Base-by-base conservation (phyloP, 2,797 vertebrate species). In the Enteromius trimaculatus region DNA sequence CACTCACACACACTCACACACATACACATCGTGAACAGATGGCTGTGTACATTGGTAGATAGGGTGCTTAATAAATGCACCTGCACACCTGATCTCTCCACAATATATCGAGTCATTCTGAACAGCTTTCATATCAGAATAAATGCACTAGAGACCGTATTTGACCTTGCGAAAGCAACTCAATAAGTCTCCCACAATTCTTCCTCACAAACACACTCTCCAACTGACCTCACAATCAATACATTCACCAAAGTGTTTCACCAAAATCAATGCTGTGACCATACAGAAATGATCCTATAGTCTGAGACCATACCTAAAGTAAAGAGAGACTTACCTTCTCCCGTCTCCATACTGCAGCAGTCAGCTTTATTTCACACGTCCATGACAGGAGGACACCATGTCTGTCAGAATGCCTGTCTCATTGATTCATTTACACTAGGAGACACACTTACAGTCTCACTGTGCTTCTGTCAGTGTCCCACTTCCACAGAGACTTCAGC, bases 251-350 rank as follows among this genome's bases (percentile, higher is more conserved):
- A 31, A 77, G 55, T 55, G 77, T 70, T 51, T 31, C 44, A 65
- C 64, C 47, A 60, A 81, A 60, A 77, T 62, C 53, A 39, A 71
- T 53, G 47, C 29, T 17, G 39, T 80, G 26, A 77, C 70, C 74
- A 80, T 72, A 19, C 6, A 23, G 21, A 62, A 79, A 64, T 39
- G 19, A 53, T 14, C 47, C 75, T 77, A 71, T n/a, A 60, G 19
- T 58, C 4, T 17, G 34, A 53, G 37, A 42, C 21, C 68, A 60
- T 72, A 53, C 42, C 44, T 68, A 66, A 78, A 87, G 66, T 53
- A 42, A 64, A 83, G 72, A 72, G 60, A 14, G 26, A 76, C 89
- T 87, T 88, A 90, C 89, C 89, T 84, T 88, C 84, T 81, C 82
- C 49, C 70, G 68, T 80, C 76, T 88, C 86, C 89, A 90, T 90